Base-by-base conservation (phyloP, 1,140 invertebrate species). In the Ostrea denselamellosa region DNA sequence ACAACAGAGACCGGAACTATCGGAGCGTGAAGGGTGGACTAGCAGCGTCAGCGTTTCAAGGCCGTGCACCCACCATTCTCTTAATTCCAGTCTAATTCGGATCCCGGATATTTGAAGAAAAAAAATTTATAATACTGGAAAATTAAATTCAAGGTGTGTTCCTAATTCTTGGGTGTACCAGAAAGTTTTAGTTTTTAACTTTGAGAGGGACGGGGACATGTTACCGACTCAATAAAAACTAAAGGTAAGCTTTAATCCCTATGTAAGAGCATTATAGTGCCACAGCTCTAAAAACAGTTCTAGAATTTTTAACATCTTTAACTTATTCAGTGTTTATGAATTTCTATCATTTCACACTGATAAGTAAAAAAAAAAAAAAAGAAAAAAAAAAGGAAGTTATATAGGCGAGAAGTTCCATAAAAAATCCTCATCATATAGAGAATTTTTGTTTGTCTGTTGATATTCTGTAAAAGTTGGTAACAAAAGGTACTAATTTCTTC, bases 1-100 rank as follows among this genome's bases (percentile, higher is more conserved):
- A 77, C 68, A 77, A 77, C 2, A 25, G 22, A 19, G 17, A 10
- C 14, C 10, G 25, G 8, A 3, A 12, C 68, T 34, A 14, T 9
- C 9, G 25, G 68, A 77, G 68, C 25, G 68, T 77, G 68, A 77
- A 22, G 65, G 65, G 65, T 71, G 28, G 65, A 71, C 28, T 65
- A 7, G 10, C 8, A 71, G 25, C 7, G 25, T 25, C 68, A 77
- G 0, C 22, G 68, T 14, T 28, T 10, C 68, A 34, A 28, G 8
- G 28, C 22, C 68, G 10, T 9, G 7, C 28, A 77, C 68, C 28
- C 68, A 34, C 0, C 9, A 77, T 77, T 77, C 68, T 28, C 12
- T 10, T 10, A 12, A 9, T 58, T 17, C 56, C 56, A 19, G 12
- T 58, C 19, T 19, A 14, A 62, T 62, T 62, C 17, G 56, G 56